phyloP scores from a whole-genome alignment of 2,888 invertebrate species.

The Onchidella celtica region DNA sequence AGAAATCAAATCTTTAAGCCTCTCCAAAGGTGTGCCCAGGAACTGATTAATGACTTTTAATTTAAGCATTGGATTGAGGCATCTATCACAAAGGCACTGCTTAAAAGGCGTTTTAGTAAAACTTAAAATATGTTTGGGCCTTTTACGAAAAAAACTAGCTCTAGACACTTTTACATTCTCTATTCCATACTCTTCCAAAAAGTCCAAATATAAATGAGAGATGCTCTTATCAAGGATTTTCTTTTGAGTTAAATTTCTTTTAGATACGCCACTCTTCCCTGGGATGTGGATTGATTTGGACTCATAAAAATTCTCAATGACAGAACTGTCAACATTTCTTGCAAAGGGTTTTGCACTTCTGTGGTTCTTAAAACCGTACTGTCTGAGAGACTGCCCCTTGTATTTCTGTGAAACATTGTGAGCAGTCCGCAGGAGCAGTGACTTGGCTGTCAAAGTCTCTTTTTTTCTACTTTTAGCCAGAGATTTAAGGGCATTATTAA shows the following conservation, averaged over 20 bases:
- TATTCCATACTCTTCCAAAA: not conserved
- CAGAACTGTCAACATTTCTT: not conserved
- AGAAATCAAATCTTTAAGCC: not conserved
- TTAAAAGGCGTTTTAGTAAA: not conserved
- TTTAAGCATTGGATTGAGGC: slow-evolving; percentile 1
- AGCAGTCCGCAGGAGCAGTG: not conserved
- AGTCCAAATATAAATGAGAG: not conserved
- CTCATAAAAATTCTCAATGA: not conserved
- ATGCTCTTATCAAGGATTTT: not conserved
- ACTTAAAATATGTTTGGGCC: not conserved
- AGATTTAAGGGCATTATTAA: not conserved
- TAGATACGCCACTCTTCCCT: not conserved
- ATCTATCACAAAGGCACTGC: not conserved
- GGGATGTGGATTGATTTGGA: not conserved
- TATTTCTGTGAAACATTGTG: not conserved
- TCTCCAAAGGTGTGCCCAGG: not conserved
- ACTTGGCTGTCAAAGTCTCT: not conserved
- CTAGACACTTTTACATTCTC: not conserved
- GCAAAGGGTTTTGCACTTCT: not conserved
- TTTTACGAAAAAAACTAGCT: not conserved
- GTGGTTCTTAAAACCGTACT: not conserved
- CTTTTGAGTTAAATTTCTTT: not conserved
- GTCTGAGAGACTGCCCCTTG: not conserved
- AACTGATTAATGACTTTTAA: not conserved
- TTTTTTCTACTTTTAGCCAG: not conserved